These are phyloP conservation scores for Cyclophora albipunctata DNA, from an alignment of 2,888 invertebrate genomes.

Conservation along the genomic window DNA sequence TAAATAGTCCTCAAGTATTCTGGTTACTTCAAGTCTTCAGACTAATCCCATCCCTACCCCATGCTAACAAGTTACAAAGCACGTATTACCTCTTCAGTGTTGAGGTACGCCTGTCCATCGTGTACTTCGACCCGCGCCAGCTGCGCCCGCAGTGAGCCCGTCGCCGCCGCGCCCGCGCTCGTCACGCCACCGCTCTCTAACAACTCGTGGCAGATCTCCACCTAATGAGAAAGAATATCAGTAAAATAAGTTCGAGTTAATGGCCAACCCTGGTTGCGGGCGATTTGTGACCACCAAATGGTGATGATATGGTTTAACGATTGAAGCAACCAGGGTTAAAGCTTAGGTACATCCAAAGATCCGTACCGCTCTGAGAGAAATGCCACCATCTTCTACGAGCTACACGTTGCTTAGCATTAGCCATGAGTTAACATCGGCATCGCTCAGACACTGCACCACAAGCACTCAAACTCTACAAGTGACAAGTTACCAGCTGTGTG, in stretches of 20 bases:
- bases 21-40: too few relatives aligned
- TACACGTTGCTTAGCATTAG: background rate
- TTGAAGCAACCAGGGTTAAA: background rate
- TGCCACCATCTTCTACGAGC: background rate
- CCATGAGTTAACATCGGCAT: too few relatives aligned
- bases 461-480: too few relatives aligned
- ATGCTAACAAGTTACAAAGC: too few relatives aligned
- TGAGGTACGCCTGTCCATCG: slow-evolving; percentile 57
- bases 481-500: slow-evolving; percentile 78
- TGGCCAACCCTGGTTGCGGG: too few relatives aligned
- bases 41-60: too few relatives aligned
- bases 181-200: slow-evolving; percentile 44
- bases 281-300: too few relatives aligned
- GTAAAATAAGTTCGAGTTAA: too few relatives aligned
- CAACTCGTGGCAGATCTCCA: slow-evolving; percentile 60
- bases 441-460: too few relatives aligned
- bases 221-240: slow-evolving; percentile 27
- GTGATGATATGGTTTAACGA: slow-evolving; percentile 30
- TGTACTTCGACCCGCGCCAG: slow-evolving; percentile 45
- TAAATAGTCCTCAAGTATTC: too few relatives aligned
- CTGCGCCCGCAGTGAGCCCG: slow-evolving; percentile 45
- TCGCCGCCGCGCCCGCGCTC: slow-evolving; percentile 30
- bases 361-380: too few relatives aligned
- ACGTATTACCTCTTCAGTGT: slow-evolving; percentile 51
- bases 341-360: too few relatives aligned